Evolutionary conservation across 2,113 vertebrate genomes (phyloP), one percentile per base, ranked within the genome.

Genomic region (Triplophysa siluroides): DNA sequence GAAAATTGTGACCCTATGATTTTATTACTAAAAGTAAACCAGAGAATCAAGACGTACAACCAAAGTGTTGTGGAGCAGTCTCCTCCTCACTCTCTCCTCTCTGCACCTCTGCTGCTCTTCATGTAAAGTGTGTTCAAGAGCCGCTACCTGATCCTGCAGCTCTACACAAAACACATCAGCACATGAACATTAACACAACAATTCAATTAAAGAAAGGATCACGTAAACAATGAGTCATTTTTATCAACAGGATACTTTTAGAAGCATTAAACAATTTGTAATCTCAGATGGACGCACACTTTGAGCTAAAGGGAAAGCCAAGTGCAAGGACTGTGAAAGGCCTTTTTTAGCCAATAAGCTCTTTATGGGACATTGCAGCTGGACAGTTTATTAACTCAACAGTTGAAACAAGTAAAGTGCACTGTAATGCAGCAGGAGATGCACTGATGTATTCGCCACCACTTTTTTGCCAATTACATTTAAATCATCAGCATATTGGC

Each of bases 1-100:
- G 23, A 21, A 54, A 71, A 45, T 65, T 19, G 1, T 8, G n/a
- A 21, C 18, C 3, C 18, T 50, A 58, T 64, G 10, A 56, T 56
- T 52, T 38, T 2, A 66, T 54, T 62, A 38, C 6, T 38, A 38
- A 9, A 43, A 38, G 9, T 13, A 16, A 66, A 47, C 13, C 6
- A 6, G 41, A 73, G 8, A 56, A 38, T 63, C 1, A 50, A 38
- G 14, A 56, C 90, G 89, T 81, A 93, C 91, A 87, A 92, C 87
- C 41, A 93, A 66, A 1, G 81, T 78, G 64, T 93, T 92, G 74
- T 92, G 91, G 41, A 92, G 88, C 3, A 89, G 80, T 79, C 86
- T 91, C 76, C 92, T 91, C 71, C 86, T 87, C 76, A 81, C 83
- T 80, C 84, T 85, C 84, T 93, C 92, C 7, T 81, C 77, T 68